These are phyloP conservation scores for Psittacula derbiana DNA, from an alignment of 2,797 vertebrate species.

Conservation along the genomic window DNA sequence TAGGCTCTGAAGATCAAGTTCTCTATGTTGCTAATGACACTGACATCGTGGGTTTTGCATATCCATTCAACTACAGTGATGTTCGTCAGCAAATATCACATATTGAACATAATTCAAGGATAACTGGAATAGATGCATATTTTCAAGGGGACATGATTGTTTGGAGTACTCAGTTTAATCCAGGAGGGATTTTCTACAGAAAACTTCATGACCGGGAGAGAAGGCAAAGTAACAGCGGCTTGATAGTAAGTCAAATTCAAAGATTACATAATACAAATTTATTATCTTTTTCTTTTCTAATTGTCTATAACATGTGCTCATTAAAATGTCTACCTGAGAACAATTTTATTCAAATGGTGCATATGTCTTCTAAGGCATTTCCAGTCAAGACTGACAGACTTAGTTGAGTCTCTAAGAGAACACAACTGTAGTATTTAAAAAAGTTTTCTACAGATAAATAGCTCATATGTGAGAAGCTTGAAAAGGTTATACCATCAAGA, in stretches of 20 bases:
- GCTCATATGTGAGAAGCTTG: background rate
- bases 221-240: slow-evolving; percentile 87
- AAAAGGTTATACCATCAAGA: background rate
- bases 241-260: slow-evolving; percentile 87
- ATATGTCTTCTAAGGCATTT: background rate
- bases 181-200: slow-evolving; percentile 97
- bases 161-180: slow-evolving; percentile 99
- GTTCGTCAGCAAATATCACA: slow-evolving; percentile 94
- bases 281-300: background rate
- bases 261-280: background rate
- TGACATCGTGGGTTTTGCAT: slow-evolving; percentile 98
- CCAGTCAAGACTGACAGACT: background rate
- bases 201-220: slow-evolving; percentile 87
- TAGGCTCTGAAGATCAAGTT: slow-evolving; percentile 98
- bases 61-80: slow-evolving; percentile 97
- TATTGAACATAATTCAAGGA: slow-evolving; percentile 96
- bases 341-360: background rate
- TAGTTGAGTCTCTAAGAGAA: background rate
- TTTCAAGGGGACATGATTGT: slow-evolving; percentile 96
- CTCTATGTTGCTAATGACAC: slow-evolving; percentile 99
- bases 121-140: slow-evolving; percentile 95
- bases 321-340: background rate
- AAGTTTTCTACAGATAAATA: background rate
- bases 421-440: background rate
- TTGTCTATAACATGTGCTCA: background rate